Evolutionary conservation across 2,888 invertebrate species (phyloP).

Genomic region (Apotomis betuletana): DNA sequence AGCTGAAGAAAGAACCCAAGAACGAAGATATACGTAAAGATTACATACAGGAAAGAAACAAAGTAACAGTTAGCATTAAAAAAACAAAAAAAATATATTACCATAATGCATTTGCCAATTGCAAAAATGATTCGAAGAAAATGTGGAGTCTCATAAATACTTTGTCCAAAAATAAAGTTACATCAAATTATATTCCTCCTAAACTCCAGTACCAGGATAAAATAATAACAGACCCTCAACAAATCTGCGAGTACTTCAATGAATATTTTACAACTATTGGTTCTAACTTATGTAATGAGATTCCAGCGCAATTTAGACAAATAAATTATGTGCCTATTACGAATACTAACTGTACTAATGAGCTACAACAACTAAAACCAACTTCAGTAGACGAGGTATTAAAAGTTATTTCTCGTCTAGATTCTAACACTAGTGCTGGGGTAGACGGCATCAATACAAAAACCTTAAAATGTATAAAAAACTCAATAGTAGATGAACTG

Average conservation of each 20-base stretch:
- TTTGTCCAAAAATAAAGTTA: constrained; percentile 8
- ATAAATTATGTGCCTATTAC: neutral
- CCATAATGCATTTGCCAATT: neutral
- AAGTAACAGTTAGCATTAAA: constrained; percentile 3
- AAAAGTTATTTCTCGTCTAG: too few species aligned
- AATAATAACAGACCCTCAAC: neutral
- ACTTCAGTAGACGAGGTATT: too few species aligned
- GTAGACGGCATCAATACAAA: too few species aligned
- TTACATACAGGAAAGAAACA: constrained; percentile 19
- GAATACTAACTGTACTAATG: too few species aligned
- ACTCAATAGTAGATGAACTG: too few species aligned
- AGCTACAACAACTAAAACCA: too few species aligned
- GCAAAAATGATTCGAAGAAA: constrained; percentile 3
- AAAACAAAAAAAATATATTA: constrained; percentile 7
- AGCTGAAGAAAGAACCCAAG: constrained; percentile 22
- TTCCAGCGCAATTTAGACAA: constrained; percentile 1
- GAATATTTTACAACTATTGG: constrained; percentile 22
- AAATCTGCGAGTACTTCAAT: constrained; percentile 20
- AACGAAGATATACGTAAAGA: constrained; percentile 5
- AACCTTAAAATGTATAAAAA: too few species aligned
- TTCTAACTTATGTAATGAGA: constrained; percentile 4
- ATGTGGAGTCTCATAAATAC: constrained; percentile 12
- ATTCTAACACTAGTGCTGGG: too few species aligned
- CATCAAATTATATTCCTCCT: neutral
- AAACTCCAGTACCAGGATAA: neutral